Base-by-base conservation (phyloP, 2,113 vertebrate genomes). In the Zosterops lateralis region DNA sequence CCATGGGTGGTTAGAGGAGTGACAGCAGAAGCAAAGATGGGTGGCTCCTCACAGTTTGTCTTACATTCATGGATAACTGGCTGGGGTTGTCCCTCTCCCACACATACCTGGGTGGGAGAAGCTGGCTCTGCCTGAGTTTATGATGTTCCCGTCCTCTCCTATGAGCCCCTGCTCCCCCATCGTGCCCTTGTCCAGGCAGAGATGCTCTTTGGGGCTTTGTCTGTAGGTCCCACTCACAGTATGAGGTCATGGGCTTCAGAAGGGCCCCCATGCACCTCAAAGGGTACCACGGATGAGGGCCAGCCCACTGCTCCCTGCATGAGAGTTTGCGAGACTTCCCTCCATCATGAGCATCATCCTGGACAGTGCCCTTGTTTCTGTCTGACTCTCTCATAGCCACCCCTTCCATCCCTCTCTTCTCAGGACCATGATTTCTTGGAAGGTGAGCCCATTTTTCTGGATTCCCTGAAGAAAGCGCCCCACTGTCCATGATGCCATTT, bases 211-310 rank as follows among this genome's bases (percentile, higher is more conserved):
- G 14, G 21, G 48, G 10, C 44, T 66, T 53, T 24, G 3, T 31
- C n/a, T 36, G 7, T 17, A 14, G 22, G 6, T 25, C 7, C 45
- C 2, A 5, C 38, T 66, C 31, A 13, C 48, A 20, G 9, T 12
- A 17, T 22, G 42, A 58, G 32, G 9, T 42, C 36, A 14, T 25
- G 20, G 56, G 36, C n/a, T 45, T 28, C 22, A 57, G 17, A 6
- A 6, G 19, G 17, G 17, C 16, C 28, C n/a, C 28, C 17, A 4
- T 12, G 14, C 7, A 48, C 6, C 14, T 18, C 50, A 21, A 18
- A 18, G 19, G 3, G 4, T 20, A 40, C 24, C 32, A 5, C 0
- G 0, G 31, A 12, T 19, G n/a, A 54, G 66, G 12, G 26, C 32
- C 53, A 79, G 78, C 47, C 24, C 17, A 7, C 45, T 8, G 42